Base-by-base conservation (phyloP, 2,113 vertebrate genomes). In the Drymodes brunneopygia region DNA sequence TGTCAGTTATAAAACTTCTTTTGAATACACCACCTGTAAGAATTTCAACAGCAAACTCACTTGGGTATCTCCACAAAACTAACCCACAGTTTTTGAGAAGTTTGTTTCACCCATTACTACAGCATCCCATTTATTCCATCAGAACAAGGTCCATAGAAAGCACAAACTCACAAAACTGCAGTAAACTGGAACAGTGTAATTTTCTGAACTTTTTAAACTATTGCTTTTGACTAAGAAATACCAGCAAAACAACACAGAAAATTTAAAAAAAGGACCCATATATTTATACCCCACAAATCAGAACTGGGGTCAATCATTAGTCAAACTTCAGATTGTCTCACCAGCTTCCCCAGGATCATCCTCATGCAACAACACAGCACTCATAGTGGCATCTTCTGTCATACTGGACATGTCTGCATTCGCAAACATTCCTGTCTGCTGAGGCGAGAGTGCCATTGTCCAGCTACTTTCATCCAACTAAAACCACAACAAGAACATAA, bases 321-420 rank as follows among this genome's bases (percentile, higher is more conserved):
- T 22, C 87, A 78, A 95, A 51, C 10, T 70, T 81, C 48, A 83
- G 13, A 51, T 4, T 66, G 60, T 56, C 97, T 97, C 95, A 99
- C 99, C 99, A 47, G 99, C 98, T 96, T 99, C 99, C 81, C 99
- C 99, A 9, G 99, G 99, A 95, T 99, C 99, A 38, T 99, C 99
- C 83, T 99, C 99, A 92, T 98, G 98, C 53, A 99, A 86, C 83
- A 99, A 97, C 1, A 99, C 98, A 15, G 98, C 98, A 31, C 98
- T 99, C 60, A 98, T 97, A 82, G 98, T 99, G 70, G 98, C n/a
- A 42, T 99, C 99, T 19, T 99, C 99, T 13, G 98, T 98, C 61
- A 98, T 95, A 88, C 64, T 98, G 45, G 96, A 91, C 60, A 86
- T 66, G 50, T 99, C 99, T n/a, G 97, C 84, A 23, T 96, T 97